These are phyloP conservation scores for Discoglossus pictus DNA, from an alignment of 2,797 vertebrate species.

Conservation along the genomic window DNA sequence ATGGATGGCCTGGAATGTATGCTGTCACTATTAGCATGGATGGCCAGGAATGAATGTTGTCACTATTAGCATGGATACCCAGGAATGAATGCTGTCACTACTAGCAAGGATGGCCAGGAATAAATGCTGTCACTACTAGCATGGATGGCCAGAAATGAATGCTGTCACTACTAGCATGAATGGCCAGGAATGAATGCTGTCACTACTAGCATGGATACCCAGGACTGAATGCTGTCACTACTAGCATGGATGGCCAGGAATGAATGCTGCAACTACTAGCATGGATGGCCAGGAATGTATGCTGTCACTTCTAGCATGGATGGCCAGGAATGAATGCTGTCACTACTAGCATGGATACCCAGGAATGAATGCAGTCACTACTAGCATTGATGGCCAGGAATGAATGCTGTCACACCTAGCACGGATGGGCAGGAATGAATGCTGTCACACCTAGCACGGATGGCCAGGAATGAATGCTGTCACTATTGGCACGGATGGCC, in stretches of 20 bases:
- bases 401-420: not conserved
- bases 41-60: slow-evolving; percentile 17
- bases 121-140: not conserved
- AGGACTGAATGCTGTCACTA: slow-evolving; percentile 2
- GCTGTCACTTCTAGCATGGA: too few species aligned
- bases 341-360: not conserved
- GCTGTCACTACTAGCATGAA: too few species aligned
- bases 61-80: not conserved
- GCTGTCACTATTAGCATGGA: too few species aligned
- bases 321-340: slow-evolving; percentile 17
- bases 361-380: slow-evolving; percentile 5
- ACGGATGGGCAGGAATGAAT: slow-evolving; percentile 5
- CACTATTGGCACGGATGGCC: not conserved
- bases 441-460: not conserved
- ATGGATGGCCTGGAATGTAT: slow-evolving; percentile 2
- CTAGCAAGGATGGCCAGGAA: too few species aligned
- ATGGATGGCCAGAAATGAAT: slow-evolving; percentile 6
- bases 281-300: slow-evolving; percentile 5
- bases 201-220: not conserved
- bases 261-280: not conserved
- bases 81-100: slow-evolving; percentile 5
- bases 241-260: too few species aligned
- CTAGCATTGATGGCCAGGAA: too few species aligned
- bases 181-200: slow-evolving; percentile 17
- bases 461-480: slow-evolving; percentile 12